Base-by-base conservation (phyloP, 2,888 invertebrate species). In the Eulithis prunata region DNA sequence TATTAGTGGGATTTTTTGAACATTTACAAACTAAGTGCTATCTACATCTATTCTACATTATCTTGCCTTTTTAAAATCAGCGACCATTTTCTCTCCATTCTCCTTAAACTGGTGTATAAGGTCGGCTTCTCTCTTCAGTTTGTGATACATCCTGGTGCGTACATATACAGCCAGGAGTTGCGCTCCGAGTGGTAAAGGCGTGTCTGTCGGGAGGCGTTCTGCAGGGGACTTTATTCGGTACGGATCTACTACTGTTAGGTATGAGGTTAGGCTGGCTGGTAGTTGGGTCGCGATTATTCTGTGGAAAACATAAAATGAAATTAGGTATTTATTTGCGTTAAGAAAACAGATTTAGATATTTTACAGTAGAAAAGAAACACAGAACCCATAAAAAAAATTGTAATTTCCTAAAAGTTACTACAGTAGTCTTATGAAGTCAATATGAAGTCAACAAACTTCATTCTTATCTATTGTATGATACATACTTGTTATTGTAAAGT, bases 401-500 rank as follows among this genome's bases (percentile, higher is more conserved):
- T 38, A 38, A 3, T 3, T 2, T 38, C 6, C 8, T 38, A 41
- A 41, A 41, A 41, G 41, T 21, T 21, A 21, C 21, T 21, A 21
- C 21, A 21, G 21, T 21, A 21, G 32, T 32, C 32, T 32, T 32
- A 32, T 32, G 32, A 32, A 32, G 32, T 32, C 41, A 10, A 41
- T 32, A 32, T 32, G 32, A 32, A 32, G 32, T 32, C 41, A 10
- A 41, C 41, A 3, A 41, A 8, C 3, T 2, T n/a, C n/a, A 41
- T 10, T 8, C 41, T 41, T 41, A 41, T 41, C 41, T 41, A 41
- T 4, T 8, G 41, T 41, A 41, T 32, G 32, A 32, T 11, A 61
- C 47, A 21, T 88, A 98, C 98, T 97, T 97, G 85, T 97, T 98
- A 84, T 98, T 97, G 81, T 97, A 98, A 67, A 98, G 94, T 64